Conservation (phyloP, 2,113 vertebrate genomes). For the Suricata suricatta region DNA sequence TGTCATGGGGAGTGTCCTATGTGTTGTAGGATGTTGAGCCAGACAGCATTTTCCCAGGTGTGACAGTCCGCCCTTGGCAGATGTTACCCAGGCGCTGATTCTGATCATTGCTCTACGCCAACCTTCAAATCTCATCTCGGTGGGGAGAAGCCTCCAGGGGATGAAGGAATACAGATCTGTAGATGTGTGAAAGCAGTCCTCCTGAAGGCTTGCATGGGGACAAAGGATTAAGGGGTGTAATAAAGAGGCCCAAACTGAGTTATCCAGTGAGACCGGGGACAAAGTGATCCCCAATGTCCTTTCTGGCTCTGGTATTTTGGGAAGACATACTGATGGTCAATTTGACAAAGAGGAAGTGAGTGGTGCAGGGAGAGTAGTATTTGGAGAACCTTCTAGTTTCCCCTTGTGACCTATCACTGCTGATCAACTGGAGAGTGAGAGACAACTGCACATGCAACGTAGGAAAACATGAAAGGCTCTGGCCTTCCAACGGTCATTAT, state of each 20-base stretch:
- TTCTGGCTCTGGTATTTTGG: background rate
- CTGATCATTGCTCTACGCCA: background rate
- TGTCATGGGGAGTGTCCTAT: background rate
- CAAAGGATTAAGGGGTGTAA: background rate
- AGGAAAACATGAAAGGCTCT: background rate
- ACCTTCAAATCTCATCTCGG: background rate
- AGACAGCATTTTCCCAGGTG: background rate
- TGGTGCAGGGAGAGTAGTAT: background rate
- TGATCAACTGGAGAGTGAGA: background rate
- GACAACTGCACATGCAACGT: rapidly evolving
- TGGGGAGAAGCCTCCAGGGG: background rate
- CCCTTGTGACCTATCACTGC: rapidly evolving
- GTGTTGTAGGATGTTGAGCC: no score
- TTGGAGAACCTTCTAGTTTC: background rate
- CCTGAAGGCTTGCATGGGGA: background rate
- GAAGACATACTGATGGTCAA: background rate
- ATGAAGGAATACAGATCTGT: no score
- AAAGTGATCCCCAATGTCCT: background rate
- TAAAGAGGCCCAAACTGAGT: background rate
- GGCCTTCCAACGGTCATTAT: no score
- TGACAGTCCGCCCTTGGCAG: background rate
- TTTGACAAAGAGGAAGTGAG: background rate
- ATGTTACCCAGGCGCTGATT: background rate
- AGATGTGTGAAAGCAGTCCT: background rate
- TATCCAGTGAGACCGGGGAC: background rate